These are phyloP conservation scores for Bergia puertoricense DNA, from an alignment of 92 coral and sea anemone genomes.

Conservation along the genomic window DNA sequence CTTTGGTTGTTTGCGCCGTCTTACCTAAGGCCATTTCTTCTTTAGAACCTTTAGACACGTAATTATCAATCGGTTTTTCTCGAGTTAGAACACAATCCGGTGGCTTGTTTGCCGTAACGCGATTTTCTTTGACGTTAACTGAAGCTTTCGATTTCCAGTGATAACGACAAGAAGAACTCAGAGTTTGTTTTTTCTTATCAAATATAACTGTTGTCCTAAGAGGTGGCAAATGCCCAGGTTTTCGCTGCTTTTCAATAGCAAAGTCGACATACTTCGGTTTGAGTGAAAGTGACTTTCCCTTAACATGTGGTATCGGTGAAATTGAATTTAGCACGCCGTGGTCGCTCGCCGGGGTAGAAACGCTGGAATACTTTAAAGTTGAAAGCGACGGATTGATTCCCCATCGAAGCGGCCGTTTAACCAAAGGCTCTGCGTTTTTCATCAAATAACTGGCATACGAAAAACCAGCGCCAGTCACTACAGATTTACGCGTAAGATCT, in stretches of 20 bases:
- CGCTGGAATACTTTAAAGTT: slow-evolving; percentile 2
- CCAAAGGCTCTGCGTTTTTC: slow-evolving; percentile 70
- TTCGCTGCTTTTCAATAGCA: neutral
- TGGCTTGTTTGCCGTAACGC: neutral
- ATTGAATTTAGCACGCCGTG: neutral
- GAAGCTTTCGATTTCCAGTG: slow-evolving; percentile 4
- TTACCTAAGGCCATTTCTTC: neutral
- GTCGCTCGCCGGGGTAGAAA: neutral
- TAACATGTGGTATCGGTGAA: slow-evolving; percentile 18
- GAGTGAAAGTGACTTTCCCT: slow-evolving; percentile 20
- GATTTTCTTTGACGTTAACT: neutral
- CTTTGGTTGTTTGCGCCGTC: neutral
- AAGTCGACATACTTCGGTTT: slow-evolving; percentile 2
- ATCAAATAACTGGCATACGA: slow-evolving; percentile 66
- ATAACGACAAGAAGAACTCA: slow-evolving; percentile 1
- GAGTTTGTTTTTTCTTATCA: slow-evolving; percentile 9
- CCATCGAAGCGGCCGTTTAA: slow-evolving; percentile 75
- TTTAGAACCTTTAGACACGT: neutral
- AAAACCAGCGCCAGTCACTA: slow-evolving; percentile 66
- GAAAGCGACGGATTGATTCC: slow-evolving; percentile 59
- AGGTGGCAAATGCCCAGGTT: slow-evolving; percentile 12
- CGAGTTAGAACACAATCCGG: neutral
- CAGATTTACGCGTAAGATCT: slow-evolving; percentile 57
- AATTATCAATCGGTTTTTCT: neutral
- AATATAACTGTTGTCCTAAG: slow-evolving; percentile 9